These are phyloP conservation scores for Datnioides undecimradiatus DNA, from an alignment of 2,113 vertebrate species.

Conservation along the genomic window DNA sequence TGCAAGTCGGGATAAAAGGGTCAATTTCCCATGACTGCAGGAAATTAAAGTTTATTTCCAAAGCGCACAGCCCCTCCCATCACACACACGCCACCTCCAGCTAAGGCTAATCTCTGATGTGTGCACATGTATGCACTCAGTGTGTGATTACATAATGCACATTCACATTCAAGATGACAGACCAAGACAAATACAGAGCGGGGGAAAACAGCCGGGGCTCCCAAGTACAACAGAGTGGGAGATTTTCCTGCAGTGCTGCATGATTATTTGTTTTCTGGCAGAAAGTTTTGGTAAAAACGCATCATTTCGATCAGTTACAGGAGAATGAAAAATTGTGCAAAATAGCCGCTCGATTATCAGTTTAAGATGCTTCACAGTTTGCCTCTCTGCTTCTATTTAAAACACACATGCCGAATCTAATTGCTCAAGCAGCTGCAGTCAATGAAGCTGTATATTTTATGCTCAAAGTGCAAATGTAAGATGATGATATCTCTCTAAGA, in stretches of 20 bases:
- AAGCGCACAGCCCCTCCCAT: constrained; percentile 51
- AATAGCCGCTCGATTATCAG: not conserved
- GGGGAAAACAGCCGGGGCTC: not conserved
- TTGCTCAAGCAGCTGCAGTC: not conserved
- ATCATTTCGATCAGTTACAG: not conserved
- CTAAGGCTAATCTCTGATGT: constrained; percentile 34
- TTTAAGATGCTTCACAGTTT: not conserved
- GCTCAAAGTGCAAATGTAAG: too few species aligned
- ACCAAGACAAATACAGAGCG: not conserved
- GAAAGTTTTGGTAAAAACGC: not conserved
- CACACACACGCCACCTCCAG: constrained; percentile 56
- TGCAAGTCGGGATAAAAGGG: constrained; percentile 63
- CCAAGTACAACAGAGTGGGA: not conserved
- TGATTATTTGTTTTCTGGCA: not conserved
- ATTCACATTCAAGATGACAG: not conserved
- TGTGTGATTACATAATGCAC: constrained; percentile 16
- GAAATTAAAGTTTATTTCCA: constrained; percentile 86
- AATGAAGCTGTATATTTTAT: too few species aligned
- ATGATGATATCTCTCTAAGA: too few species aligned
- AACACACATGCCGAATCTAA: not conserved
- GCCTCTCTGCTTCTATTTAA: not conserved
- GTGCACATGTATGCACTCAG: not conserved
- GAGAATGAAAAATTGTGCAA: not conserved
- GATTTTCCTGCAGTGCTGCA: not conserved
- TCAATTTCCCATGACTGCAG: constrained; percentile 85